These are phyloP conservation scores for Sprattus sprattus DNA, from an alignment of 2,113 vertebrate species.

Conservation along the genomic window DNA sequence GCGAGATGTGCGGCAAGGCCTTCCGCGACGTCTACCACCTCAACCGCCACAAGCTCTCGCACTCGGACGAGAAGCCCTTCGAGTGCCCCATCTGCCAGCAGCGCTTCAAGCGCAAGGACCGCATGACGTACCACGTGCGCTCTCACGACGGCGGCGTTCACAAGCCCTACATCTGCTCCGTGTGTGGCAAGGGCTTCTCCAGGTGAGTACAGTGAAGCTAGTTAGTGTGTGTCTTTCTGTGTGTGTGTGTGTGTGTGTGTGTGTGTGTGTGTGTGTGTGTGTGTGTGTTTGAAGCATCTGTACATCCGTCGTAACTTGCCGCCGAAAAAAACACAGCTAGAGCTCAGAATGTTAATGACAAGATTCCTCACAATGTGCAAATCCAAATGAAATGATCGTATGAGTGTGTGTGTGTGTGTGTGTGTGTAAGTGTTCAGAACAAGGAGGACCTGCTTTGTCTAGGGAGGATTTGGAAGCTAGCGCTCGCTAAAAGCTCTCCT, in stretches of 20 bases:
- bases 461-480: neutral
- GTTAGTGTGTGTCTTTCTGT: neutral
- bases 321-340: neutral
- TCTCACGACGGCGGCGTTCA: constrained; percentile 96
- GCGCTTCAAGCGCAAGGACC: constrained; percentile 97
- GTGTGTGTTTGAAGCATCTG: neutral
- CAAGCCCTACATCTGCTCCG: constrained; percentile 97
- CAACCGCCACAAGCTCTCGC: constrained; percentile 96
- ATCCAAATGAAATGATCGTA: neutral
- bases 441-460: neutral
- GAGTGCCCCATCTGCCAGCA: constrained; percentile 98
- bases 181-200: constrained; percentile 98
- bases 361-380: neutral
- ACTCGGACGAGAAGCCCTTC: constrained; percentile 96
- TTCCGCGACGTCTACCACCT: constrained; percentile 98
- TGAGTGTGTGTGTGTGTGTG: constrained; percentile 4
- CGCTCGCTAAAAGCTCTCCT: neutral
- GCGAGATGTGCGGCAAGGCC: constrained; percentile 98
- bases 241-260: neutral
- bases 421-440: neutral
- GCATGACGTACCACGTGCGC: constrained; percentile 97
- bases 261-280: neutral
- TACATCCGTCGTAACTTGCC: neutral
- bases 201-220: constrained; percentile 71
- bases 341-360: neutral